Base-by-base conservation (phyloP, 2,113 vertebrate genomes). In the Neotoma lepida region DNA sequence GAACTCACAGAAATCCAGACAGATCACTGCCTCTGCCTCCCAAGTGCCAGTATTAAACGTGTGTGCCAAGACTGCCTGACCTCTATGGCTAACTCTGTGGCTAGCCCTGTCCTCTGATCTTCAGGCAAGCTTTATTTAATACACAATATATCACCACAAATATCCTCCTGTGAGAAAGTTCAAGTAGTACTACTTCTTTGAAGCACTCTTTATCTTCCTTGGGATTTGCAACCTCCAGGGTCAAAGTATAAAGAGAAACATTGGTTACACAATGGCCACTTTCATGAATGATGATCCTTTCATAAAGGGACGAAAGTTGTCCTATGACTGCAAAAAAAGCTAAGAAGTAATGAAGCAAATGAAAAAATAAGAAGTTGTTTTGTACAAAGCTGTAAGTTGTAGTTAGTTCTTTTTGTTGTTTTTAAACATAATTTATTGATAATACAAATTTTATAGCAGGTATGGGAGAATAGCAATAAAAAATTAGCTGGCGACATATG, bases 381-480 rank as follows among this genome's bases (percentile, higher is more conserved):
- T 81, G 17, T 66, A 30, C 14, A 77, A 81, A 86, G 64, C 20
- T 86, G 3, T 14, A 96, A 24, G 13, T 91, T 91, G 39, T 17
- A 74, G 2, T 54, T 63, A 68, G 78, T 88, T 82, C 26, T n/a
- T 33, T 93, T 70, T 93, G 41, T 95, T 92, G 9, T 10, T 12
- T 88, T 82, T 95, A 58, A 51, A 17, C 39, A 66, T 78, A 95
- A 88, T 95, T 90, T 91, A 94, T 92, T 76, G 35, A 51, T 61
- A 89, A 91, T 51, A 87, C 58, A 90, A 39, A 56, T 88, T 89
- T 94, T 94, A 66, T 94, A 94, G 73, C 78, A 90, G 22, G 2
- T 66, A 85, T 91, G 63, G 89, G 87, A 0, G 95, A 96, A 94
- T 44, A 82, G 88, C 91, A 96, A 90, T 90, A 97, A 97, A 97